These are phyloP conservation scores for Semibalanus balanoides DNA, from an alignment of 1,140 invertebrate species.

Conservation along the genomic window DNA sequence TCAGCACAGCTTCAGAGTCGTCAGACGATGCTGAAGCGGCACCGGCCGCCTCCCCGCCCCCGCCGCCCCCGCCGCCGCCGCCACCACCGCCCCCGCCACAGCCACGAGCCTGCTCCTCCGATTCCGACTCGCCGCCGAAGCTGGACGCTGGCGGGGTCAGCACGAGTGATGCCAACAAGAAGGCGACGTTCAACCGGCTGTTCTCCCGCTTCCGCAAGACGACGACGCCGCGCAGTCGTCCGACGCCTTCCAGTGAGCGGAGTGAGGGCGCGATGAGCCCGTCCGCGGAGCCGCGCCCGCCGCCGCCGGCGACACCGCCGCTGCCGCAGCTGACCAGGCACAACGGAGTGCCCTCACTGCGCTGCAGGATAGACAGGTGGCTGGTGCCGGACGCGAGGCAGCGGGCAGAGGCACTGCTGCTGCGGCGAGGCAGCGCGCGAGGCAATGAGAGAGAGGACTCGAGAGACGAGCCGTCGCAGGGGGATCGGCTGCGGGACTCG, in stretches of 20 bases:
- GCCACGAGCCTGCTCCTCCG: neutral
- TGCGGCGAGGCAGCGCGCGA: too few relatives aligned
- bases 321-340: neutral
- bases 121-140: constrained; percentile 1
- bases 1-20: too few relatives aligned
- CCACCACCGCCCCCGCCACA: neutral
- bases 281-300: neutral
- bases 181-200: neutral
- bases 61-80: neutral
- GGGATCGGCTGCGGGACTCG: too few relatives aligned
- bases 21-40: too few relatives aligned
- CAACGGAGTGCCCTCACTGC: neutral
- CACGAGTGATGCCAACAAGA: constrained; percentile 3
- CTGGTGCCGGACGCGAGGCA: neutral
- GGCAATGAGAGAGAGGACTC: too few relatives aligned
- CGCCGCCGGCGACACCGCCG: too few relatives aligned
- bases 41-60: too few relatives aligned
- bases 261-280: neutral
- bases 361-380: neutral
- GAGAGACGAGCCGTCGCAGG: too few relatives aligned
- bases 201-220: neutral
- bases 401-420: neutral
- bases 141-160: neutral
- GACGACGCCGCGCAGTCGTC: neutral
- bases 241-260: neutral